Evolutionary conservation across 2,888 invertebrate genomes (phyloP), one percentile per base, ranked within the genome.

Genomic region (Netelia fuscicornis): DNA sequence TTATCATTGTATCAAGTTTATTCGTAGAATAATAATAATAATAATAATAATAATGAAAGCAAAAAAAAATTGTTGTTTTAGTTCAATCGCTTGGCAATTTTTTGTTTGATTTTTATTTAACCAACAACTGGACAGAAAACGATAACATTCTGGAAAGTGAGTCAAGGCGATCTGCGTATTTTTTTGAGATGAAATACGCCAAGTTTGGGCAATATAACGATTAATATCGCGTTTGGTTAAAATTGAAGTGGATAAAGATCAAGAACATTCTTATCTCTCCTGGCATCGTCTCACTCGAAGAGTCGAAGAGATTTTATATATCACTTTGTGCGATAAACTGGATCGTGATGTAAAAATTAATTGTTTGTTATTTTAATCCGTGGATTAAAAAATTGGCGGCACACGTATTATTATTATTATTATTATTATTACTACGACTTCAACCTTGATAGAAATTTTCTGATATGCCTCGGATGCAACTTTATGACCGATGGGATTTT

Each of bases 111-210:
- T 23, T 20, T 17, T n/a, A 20, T 11, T 67, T 6, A 9, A 10
- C 25, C 0, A 1, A 65, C 2, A 44, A 30, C 20, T 20, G 20
- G 82, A 17, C 44, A 91, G 88, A 8, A 78, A 60, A 44, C 88
- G 84, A 6, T 92, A 37, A 92, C 93, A 93, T 2, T 84, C 67
- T 13, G 92, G 90, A 86, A 90, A 92, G 60, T 93, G 92, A 6
- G 89, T 89, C 5, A 93, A 67, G 2, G 93, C 84, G 37, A 90
- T 89, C 44, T 90, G 70, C 13, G 86, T 78, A 60, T 88, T 87
- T 52, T 89, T 82, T 6, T 86, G 81, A 91, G 89, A 25, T 86
- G 83, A 8, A 9, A 9, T 0, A 91, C 87, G 60, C 91, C 91
- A 81, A 88, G 30, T 8, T 17, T 17, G n/a, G 91, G 90, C 11